These are phyloP conservation scores for Amphilophus citrinellus DNA, from an alignment of 2,113 vertebrate genomes.

Conservation along the genomic window DNA sequence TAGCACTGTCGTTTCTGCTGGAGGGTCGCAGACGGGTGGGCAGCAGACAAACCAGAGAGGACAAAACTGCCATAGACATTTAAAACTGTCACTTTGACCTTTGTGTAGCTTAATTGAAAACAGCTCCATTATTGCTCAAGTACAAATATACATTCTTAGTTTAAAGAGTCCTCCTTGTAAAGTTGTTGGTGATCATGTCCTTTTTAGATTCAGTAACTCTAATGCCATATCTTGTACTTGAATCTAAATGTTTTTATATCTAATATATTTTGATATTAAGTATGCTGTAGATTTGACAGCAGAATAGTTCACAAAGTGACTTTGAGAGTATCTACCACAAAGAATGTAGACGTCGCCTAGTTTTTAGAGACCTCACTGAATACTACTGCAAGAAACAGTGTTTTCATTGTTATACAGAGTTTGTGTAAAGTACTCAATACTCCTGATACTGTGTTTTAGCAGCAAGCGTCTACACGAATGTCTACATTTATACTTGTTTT, in stretches of 20 bases:
- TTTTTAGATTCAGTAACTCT: slow-evolving; percentile 16
- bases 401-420: slow-evolving; percentile 16
- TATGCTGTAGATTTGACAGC: neutral
- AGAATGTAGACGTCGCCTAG: neutral
- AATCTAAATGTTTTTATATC: slow-evolving; percentile 25
- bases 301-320: slow-evolving; percentile 23
- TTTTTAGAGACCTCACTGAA: slow-evolving; percentile 48
- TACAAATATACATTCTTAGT: slow-evolving; percentile 6
- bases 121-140: neutral
- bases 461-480: neutral
- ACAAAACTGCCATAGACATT: slow-evolving; percentile 67
- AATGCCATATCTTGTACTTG: slow-evolving; percentile 48
- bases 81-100: slow-evolving; percentile 34
- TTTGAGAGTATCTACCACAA: slow-evolving; percentile 25
- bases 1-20: slow-evolving; percentile 74
- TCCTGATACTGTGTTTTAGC: neutral
- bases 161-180: slow-evolving; percentile 15
- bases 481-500: slow-evolving; percentile 20
- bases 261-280: slow-evolving; percentile 54
- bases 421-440: slow-evolving; percentile 11
- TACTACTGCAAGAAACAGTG: neutral
- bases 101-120: neutral
- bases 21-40: slow-evolving; percentile 68
- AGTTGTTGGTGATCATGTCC: slow-evolving; percentile 22
- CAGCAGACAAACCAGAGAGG: slow-evolving; percentile 24